These are phyloP conservation scores for Oeneis ivallda DNA, from an alignment of 2,888 invertebrate genomes.

Conservation along the genomic window DNA sequence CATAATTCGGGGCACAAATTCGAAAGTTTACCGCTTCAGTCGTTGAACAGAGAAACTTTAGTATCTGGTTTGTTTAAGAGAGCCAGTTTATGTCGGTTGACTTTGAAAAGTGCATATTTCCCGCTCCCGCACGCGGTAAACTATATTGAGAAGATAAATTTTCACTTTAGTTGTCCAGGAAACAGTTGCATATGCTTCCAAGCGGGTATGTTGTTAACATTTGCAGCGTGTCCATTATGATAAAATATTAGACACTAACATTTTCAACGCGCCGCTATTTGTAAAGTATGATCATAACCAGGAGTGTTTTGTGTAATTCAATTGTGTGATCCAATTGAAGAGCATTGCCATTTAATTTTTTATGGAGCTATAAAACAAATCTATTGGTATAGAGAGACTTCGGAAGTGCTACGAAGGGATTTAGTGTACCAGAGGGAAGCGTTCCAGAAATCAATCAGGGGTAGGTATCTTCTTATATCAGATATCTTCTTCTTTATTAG, in stretches of 20 bases:
- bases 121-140: slow-evolving; percentile 49
- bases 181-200: slow-evolving; percentile 29
- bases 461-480: too few relatives aligned
- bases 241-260: slow-evolving; percentile 25
- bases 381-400: too few relatives aligned
- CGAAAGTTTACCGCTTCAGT: slow-evolving; percentile 54
- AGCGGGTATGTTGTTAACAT: slow-evolving; percentile 30
- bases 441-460: too few relatives aligned
- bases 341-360: background rate
- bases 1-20: slow-evolving; percentile 44
- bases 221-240: slow-evolving; percentile 27
- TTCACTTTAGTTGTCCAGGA: slow-evolving; percentile 30
- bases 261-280: slow-evolving; percentile 15
- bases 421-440: too few relatives aligned
- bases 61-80: slow-evolving; percentile 68
- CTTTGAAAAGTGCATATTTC: slow-evolving; percentile 65
- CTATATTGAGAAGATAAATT: slow-evolving; percentile 34
- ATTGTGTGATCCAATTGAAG: slow-evolving; percentile 1
- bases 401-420: too few relatives aligned
- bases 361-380: too few relatives aligned
- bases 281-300: slow-evolving; percentile 22
- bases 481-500: too few relatives aligned
- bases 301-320: background rate
- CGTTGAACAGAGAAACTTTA: slow-evolving; percentile 55
- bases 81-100: slow-evolving; percentile 63